A percentile compares a stretch with the other conserved stretches of the same genome.
These are phyloP conservation scores for Drosophila robusta DNA, from an alignment of 2,888 invertebrate genomes.

Conservation along the genomic window DNA sequence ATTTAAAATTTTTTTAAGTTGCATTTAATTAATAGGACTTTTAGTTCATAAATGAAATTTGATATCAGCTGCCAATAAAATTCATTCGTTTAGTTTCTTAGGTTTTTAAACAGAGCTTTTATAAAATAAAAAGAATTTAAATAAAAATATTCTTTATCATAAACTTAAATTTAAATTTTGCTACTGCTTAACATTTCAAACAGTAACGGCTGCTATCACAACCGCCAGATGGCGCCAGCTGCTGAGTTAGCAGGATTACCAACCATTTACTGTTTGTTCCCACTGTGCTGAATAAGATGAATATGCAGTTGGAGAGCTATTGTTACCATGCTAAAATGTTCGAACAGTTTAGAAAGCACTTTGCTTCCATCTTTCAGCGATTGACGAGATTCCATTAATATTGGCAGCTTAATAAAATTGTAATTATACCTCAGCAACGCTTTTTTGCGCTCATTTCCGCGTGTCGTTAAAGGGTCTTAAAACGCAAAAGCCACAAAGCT, in stretches of 20 bases:
- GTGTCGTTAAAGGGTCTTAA: slow-evolving; percentile 33
- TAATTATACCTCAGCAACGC: slow-evolving; percentile 11
- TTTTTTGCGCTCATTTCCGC: background rate
- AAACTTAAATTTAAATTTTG: no score
- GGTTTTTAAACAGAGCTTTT: no score
- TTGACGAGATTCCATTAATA: slow-evolving; percentile 24
- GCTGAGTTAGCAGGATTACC: slow-evolving; percentile 5
- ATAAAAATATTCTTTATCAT: no score
- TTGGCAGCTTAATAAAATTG: slow-evolving; percentile 28
- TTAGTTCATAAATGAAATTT: no score
- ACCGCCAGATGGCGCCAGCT: slow-evolving; percentile 27
- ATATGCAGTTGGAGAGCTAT: background rate
- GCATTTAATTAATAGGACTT: no score
- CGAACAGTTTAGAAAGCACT: background rate
- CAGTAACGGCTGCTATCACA: background rate
- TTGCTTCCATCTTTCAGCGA: background rate
- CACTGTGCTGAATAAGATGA: background rate
- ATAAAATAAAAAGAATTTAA: no score
- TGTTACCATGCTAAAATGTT: background rate
- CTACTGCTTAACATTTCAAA: background rate
- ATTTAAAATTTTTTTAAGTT: no score
- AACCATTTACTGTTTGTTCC: slow-evolving; percentile 27
- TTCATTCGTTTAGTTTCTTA: no score
- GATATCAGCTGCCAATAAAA: no score
- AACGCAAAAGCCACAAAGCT: slow-evolving; percentile 8